These are phyloP conservation scores for Centroberyx gerrardi DNA, from an alignment of 2,797 vertebrate species.

Conservation along the genomic window DNA sequence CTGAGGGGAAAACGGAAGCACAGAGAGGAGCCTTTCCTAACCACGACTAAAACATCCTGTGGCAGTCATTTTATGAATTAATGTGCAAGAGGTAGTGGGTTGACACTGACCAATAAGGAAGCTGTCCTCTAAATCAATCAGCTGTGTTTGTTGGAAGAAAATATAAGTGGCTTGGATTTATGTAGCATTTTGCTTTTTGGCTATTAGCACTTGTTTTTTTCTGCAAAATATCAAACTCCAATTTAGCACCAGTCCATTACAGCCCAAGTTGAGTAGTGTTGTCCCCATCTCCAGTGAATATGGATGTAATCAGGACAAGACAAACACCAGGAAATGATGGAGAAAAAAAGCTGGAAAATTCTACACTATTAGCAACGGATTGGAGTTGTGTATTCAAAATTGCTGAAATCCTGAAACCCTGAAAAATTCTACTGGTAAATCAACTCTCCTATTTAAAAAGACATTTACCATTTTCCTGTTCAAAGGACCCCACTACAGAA, in stretches of 20 bases:
- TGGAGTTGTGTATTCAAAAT: too few relatives aligned
- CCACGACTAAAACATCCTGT: slow-evolving; percentile 9
- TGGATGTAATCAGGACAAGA: neutral
- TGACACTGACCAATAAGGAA: slow-evolving; percentile 1
- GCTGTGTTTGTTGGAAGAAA: neutral
- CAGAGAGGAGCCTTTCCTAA: neutral
- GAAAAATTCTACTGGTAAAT: too few relatives aligned
- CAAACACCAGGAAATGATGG: too few relatives aligned
- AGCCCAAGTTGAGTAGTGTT: neutral
- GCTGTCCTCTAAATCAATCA: neutral
- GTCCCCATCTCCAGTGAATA: neutral
- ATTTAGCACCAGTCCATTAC: too few relatives aligned
- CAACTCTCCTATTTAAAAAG: too few relatives aligned
- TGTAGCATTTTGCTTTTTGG: neutral
- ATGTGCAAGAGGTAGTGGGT: neutral
- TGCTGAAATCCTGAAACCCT: too few relatives aligned
- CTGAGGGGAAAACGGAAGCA: slow-evolving; percentile 4
- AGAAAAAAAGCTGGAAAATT: too few relatives aligned
- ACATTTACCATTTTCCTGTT: too few relatives aligned
- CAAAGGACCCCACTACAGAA: too few relatives aligned
- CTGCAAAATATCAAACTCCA: neutral
- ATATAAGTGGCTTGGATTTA: neutral
- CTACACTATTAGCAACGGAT: too few relatives aligned
- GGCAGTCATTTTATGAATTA: slow-evolving; percentile 15
- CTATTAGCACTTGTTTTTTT: neutral